Base-by-base conservation (phyloP, 2,888 invertebrate genomes). In the Campoplex nolae region DNA sequence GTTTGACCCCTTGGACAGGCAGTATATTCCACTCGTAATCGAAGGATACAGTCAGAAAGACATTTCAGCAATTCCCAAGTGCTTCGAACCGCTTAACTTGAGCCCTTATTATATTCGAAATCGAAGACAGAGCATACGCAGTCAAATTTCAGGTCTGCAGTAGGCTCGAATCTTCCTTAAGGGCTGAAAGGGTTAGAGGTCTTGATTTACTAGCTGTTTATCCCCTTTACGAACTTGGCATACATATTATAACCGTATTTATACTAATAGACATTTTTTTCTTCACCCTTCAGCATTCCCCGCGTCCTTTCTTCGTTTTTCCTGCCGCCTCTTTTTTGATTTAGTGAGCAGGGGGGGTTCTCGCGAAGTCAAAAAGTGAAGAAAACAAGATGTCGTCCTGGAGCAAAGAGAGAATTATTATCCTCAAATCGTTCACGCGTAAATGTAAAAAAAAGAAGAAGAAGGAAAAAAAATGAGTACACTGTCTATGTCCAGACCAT, bases 181-280 rank as follows among this genome's bases (percentile, higher is more conserved):
- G 86, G 84, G 84, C 83, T 82, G 54, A 45, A 88, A 91, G 90
- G 91, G 90, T 86, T 85, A 83, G 81, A 84, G 87, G 87, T 88
- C 89, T 90, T 94, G 93, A 94, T 94, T 94, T 93, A 94, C 90
- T 92, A 91, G 92, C 93, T 93, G 93, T 93, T 94, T 93, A 93
- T 93, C 89, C 93, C 93, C 91, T 90, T 90, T 90, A 88, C 89
- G 90, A 89, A 92, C 93, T 92, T 89, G 90, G 89, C 90, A 90
- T 91, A 89, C 86, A 88, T 89, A 93, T 94, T 94, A 94, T 93
- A 93, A 93, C 91, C 93, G 91, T 94, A 94, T 94, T 94, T 93
- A 93, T 92, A 92, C 93, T 93, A 93, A 94, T 93, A 94, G 92
- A 85, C 90, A 71, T 48, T 58, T 77, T 73, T 80, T 80, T 79